Evolutionary conservation across 2,888 invertebrate genomes (phyloP).

Genomic region (Calameuta filiformis): DNA sequence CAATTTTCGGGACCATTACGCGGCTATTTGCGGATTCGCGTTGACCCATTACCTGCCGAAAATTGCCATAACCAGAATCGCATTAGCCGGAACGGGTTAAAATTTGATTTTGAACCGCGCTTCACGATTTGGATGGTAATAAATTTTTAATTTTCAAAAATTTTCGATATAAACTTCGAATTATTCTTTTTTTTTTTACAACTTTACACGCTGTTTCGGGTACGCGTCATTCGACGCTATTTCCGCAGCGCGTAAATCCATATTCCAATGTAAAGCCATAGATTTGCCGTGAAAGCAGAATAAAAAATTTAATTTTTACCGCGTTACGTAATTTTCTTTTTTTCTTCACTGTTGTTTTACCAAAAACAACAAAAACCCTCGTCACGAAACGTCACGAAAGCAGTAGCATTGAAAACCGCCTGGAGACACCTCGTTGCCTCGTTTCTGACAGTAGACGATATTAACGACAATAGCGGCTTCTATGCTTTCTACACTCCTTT

Average conservation of each 20-base stretch:
- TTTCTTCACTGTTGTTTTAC: neutral
- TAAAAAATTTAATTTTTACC: slow-evolving; percentile 3
- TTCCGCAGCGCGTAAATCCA: no score
- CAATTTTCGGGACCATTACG: slow-evolving; percentile 40
- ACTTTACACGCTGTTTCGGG: no score
- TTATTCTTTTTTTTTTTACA: no score
- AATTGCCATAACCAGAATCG: slow-evolving; percentile 38
- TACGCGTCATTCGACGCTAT: no score
- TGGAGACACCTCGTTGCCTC: neutral
- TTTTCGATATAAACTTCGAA: no score
- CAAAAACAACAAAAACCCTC: no score
- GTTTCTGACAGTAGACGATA: neutral
- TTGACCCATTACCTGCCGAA: slow-evolving; percentile 19
- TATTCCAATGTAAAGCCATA: neutral
- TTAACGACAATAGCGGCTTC: neutral
- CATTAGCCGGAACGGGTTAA: slow-evolving; percentile 39
- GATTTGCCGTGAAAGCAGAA: neutral
- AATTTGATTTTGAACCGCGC: slow-evolving; percentile 32
- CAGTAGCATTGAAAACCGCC: neutral
- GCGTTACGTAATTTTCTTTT: neutral
- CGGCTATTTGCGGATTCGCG: slow-evolving; percentile 30
- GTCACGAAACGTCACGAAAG: no score
- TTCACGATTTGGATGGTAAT: no score
- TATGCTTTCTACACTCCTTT: neutral
- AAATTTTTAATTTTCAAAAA: no score